Conservation (phyloP, 30 jellyfish, hydroid and myxozoan species). For the Phacellophora camtschatica region DNA sequence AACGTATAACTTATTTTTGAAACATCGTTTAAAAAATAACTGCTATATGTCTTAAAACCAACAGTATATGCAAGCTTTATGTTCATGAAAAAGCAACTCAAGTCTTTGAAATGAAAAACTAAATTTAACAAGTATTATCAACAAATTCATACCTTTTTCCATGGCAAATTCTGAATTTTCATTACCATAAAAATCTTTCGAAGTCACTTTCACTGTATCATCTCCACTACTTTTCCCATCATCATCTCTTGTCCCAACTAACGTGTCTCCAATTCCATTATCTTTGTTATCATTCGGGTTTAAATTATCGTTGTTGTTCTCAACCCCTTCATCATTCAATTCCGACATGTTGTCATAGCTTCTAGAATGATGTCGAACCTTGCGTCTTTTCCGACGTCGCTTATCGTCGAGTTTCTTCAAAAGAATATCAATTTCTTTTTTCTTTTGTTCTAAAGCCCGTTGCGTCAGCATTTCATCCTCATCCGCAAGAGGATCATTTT, state of each 20-base stretch:
- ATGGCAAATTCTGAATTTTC: background rate
- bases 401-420: slow-evolving; percentile 46
- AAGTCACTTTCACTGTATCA: background rate
- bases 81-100: too few relatives aligned
- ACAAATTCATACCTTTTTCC: background rate
- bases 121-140: too few relatives aligned
- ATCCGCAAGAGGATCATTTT: background rate
- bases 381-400: slow-evolving; percentile 30
- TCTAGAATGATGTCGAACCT: slow-evolving; percentile 7
- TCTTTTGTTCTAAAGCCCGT: slow-evolving; percentile 49
- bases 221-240: background rate
- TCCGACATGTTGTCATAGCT: background rate
- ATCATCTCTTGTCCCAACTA: background rate
- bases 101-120: too few relatives aligned
- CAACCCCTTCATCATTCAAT: background rate
- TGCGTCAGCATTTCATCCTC: slow-evolving; percentile 44
- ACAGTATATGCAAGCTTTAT: too few relatives aligned
- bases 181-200: slow-evolving; percentile 2
- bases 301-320: background rate
- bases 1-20: too few relatives aligned
- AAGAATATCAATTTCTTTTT: slow-evolving; percentile 34
- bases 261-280: background rate
- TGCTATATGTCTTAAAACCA: too few relatives aligned
- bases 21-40: too few relatives aligned
- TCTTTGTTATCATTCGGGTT: background rate